Evolutionary conservation across 2,888 invertebrate species (phyloP).

Genomic region (Brassicogethes aeneus): DNA sequence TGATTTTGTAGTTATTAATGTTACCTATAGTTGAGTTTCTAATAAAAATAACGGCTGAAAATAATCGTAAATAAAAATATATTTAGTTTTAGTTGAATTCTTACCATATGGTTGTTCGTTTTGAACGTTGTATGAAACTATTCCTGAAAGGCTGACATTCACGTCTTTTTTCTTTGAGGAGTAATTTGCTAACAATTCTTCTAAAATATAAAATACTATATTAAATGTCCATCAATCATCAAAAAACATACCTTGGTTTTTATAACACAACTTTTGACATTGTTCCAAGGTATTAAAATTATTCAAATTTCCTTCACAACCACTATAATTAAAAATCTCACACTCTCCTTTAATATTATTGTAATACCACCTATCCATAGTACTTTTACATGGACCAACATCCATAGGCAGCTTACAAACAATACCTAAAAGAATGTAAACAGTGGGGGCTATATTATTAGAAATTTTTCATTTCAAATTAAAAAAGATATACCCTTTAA

Average conservation of each 20-base stretch:
- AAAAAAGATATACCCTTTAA: no score
- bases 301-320: conserved; percentile 84
- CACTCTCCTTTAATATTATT: conserved; percentile 63
- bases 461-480: no score
- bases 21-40: background rate
- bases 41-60: conserved; percentile 5
- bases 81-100: conserved; percentile 7
- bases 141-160: conserved; percentile 34
- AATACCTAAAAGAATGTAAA: conserved; percentile 38
- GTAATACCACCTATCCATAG: conserved; percentile 77
- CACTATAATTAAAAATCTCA: conserved; percentile 76
- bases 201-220: background rate
- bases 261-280: conserved; percentile 56
- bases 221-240: background rate
- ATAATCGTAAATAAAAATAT: conserved; percentile 2
- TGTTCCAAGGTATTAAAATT: conserved; percentile 69
- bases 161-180: conserved; percentile 18
- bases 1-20: no score
- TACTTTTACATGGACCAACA: conserved; percentile 69
- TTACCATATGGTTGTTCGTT: conserved; percentile 29
- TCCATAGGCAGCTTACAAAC: conserved; percentile 56
- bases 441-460: no score
- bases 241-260: conserved; percentile 41
- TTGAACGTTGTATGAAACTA: conserved; percentile 28
- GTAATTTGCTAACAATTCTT: background rate